Evolutionary conservation across 2,797 vertebrate genomes (phyloP), one percentile per base, ranked within the genome.

Genomic region (Microchirus variegatus): DNA sequence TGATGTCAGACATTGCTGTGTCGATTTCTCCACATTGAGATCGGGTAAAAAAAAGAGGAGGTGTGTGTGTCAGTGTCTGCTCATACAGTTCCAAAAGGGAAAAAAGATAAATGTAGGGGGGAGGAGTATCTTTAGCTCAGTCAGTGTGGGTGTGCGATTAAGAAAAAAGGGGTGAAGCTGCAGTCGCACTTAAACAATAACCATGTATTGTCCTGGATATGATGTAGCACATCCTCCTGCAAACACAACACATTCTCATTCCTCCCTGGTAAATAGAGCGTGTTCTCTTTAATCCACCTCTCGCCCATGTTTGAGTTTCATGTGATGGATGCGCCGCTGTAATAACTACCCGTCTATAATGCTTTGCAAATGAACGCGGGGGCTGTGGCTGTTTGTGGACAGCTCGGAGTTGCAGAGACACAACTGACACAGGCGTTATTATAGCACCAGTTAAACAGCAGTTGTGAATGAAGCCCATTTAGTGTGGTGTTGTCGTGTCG

Each of bases 381-480:
- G 55, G 59, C 53, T 78, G 48, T 48, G 43, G 78, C 49, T 79
- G 73, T 81, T 77, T 83, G 78, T 63, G 63, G 70, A 70, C 59
- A 26, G 55, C 72, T 72, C 37, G 63, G 52, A 26, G 50, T 64
- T 18, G 52, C 72, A 54, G 56, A 77, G 65, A 75, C 80, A 83
- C 83, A 82, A 79, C 81, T 75, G 40, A 55, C 81, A 67, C 61
- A 69, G 70, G 51, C 55, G 36, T 80, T 75, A 73, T 84, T 90
- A 22, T 87, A 81, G 83, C 79, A 75, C 73, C 73, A 52, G 73
- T 83, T 85, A 87, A 90, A 86, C 78, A 81, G 45, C 77, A 61
- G 71, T 87, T 88, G 73, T 87, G 80, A 92, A 91, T 81, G 78
- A 75, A 78, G 69, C 65, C 59, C 76, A 83, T 87, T 87, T 77